Evolutionary conservation across 2,888 invertebrate species (phyloP), one percentile per base, ranked within the genome.

Genomic region (Hirtodrosophila confusa): DNA sequence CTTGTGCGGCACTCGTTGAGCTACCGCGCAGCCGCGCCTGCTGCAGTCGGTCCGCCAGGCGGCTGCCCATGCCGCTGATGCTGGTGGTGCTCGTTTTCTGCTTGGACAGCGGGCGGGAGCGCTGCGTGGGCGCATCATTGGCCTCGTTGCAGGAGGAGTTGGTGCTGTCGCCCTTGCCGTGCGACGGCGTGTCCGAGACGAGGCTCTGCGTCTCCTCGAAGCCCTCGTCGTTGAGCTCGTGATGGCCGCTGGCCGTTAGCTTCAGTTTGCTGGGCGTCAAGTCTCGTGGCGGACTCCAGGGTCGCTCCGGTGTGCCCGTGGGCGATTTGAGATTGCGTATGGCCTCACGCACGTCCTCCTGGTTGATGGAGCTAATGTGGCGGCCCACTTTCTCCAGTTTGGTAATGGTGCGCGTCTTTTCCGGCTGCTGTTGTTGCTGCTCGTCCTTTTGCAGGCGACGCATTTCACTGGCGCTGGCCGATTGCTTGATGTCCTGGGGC

Each of bases 131-230:
- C 10, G 75, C 91, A 43, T 93, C 93, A 41, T 94, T 94, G 41
- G 93, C 93, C 2, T 94, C 94, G 84, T 95, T 96, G 77, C 95
- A 95, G 0, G 96, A 96, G 0, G 96, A 96, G 41, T 90, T 90
- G 2, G 96, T 96, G 66, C 91, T 91, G 37, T 92, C 91, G 9
- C 91, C 91, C 54, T 92, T 92, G 41, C 96, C 96, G 83, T 96
- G 96, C 44, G 96, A 96, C 3, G 96, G 95, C 6, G 96, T 96
- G 89, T 97, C 97, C 0, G 97, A 97, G 85, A 96, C 96, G 51
- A 97, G 92, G 88, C 96, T 97, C 88, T 97, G 97, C 0, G 96
- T 96, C 92, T 97, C 97, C 90, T 97, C 97, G 87, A 97, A 97
- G 7, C 97, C 97, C 93, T 97, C 97, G 89, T 97, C 97, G 86